Percentiles rank a stretch among this genome's conserved stretches.
These are phyloP conservation scores for Rhinogobius similis DNA, from an alignment of 2,113 vertebrate species.

Conservation along the genomic window DNA sequence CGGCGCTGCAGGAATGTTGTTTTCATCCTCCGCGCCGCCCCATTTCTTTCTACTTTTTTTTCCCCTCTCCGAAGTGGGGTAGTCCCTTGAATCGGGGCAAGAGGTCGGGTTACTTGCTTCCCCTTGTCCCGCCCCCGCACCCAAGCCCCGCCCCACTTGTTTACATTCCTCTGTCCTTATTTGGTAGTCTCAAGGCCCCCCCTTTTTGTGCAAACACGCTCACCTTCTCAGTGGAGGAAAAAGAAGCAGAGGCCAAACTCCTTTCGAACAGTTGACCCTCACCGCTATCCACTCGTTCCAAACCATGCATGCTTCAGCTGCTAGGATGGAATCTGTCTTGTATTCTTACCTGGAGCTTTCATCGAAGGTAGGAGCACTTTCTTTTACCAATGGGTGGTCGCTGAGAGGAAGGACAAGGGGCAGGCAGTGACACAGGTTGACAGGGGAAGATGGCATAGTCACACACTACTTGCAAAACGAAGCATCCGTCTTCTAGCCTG, in stretches of 20 bases:
- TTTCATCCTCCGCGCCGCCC: constrained; percentile 57
- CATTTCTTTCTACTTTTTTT: constrained; percentile 15
- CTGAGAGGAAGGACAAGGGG: constrained; percentile 20
- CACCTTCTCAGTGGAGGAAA: constrained; percentile 64
- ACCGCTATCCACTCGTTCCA: constrained; percentile 26
- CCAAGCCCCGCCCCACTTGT: constrained; percentile 79
- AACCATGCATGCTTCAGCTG: constrained; percentile 33
- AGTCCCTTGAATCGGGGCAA: constrained; percentile 59
- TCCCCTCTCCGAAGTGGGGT: constrained; percentile 52
- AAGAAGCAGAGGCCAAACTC: constrained; percentile 49
- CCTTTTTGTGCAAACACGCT: constrained; percentile 63
- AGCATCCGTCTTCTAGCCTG: constrained; percentile 36
- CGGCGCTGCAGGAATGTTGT: constrained; percentile 75
- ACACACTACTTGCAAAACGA: constrained; percentile 22
- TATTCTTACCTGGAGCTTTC: constrained; percentile 42
- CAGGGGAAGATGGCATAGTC: constrained; percentile 26
- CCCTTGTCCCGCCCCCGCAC: constrained; percentile 51
- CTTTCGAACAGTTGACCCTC: constrained; percentile 47
- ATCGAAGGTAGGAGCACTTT: constrained; percentile 56
- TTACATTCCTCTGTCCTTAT: constrained; percentile 85
- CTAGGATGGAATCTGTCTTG: constrained; percentile 17
- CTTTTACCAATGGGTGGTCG: constrained; percentile 25
- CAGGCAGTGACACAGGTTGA: constrained; percentile 13
- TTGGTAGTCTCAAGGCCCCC: constrained; percentile 73
- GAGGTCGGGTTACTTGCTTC: constrained; percentile 80